A percentile compares a stretch with the other conserved stretches of the same genome.
Conservation (phyloP, 2,888 invertebrate species). For the Pemphredon lugubris region DNA sequence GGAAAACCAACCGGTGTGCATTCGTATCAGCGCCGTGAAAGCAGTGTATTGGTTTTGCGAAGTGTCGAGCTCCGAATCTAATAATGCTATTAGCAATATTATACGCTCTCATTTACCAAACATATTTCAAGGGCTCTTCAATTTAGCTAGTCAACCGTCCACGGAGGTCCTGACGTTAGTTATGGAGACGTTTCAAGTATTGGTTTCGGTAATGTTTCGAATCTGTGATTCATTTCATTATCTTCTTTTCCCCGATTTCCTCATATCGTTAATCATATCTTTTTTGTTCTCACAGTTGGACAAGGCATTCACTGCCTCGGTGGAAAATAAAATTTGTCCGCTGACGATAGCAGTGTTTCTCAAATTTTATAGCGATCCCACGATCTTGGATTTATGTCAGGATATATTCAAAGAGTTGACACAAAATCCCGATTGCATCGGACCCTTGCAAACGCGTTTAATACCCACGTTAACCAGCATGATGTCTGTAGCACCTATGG, state of each 20-base stretch:
- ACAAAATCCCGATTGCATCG: conserved; percentile 84
- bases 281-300: conserved; percentile 82
- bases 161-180: conserved; percentile 74
- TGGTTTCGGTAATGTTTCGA: conserved; percentile 75
- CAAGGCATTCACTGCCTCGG: conserved; percentile 84
- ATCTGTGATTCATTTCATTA: too few relatives aligned
- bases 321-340: conserved; percentile 85
- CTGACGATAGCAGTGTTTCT: conserved; percentile 86
- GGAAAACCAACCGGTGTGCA: conserved; percentile 82
- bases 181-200: conserved; percentile 75
- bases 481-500: conserved; percentile 72
- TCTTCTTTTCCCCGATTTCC: neutral
- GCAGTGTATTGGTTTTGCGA: conserved; percentile 82
- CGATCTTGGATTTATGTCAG: conserved; percentile 84
- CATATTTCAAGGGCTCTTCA: conserved; percentile 77
- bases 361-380: conserved; percentile 86
- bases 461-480: conserved; percentile 86
- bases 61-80: conserved; percentile 60
- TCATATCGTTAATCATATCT: neutral
- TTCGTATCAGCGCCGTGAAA: conserved; percentile 83
- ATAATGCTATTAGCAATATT: conserved; percentile 66
- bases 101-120: conserved; percentile 73
- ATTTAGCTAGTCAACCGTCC: conserved; percentile 72
- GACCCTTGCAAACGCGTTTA: conserved; percentile 85
- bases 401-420: conserved; percentile 86